A percentile compares a stretch with the other conserved stretches of the same genome.
Evolutionary conservation across 2,797 vertebrate genomes (phyloP).

Genomic region (Pangasius larnaudii): DNA sequence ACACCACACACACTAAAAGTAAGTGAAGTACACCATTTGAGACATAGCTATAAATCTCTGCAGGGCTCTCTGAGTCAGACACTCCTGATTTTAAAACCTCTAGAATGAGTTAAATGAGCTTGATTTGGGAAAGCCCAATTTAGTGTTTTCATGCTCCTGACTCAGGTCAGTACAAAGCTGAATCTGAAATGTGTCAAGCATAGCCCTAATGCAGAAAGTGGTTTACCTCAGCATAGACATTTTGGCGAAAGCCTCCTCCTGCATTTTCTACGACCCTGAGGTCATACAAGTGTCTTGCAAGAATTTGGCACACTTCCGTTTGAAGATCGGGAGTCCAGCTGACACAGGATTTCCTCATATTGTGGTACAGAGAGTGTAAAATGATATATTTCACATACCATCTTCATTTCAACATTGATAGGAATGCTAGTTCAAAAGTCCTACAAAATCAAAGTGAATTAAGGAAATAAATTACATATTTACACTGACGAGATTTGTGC

Average conservation of each 20-base stretch:
- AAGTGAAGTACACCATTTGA: neutral
- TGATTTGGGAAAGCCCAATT: neutral
- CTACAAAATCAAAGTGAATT: slow-evolving; percentile 49
- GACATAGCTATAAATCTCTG: slow-evolving; percentile 12
- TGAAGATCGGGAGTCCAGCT: slow-evolving; percentile 34
- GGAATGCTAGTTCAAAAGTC: slow-evolving; percentile 16
- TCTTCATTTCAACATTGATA: slow-evolving; percentile 36
- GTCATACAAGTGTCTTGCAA: slow-evolving; percentile 30
- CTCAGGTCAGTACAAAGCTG: neutral
- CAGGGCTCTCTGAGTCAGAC: neutral
- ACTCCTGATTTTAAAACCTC: neutral
- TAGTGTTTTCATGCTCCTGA: slow-evolving; percentile 9
- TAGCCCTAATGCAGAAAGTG: neutral
- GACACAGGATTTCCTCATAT: slow-evolving; percentile 59
- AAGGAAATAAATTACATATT: slow-evolving; percentile 66
- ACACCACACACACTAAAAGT: neutral
- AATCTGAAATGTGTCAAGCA: neutral
- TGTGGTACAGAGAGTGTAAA: slow-evolving; percentile 41
- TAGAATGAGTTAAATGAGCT: neutral
- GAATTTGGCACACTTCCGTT: slow-evolving; percentile 52
- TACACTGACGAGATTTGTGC: slow-evolving; percentile 48
- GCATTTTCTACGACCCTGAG: slow-evolving; percentile 20
- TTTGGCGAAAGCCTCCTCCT: neutral
- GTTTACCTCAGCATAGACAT: neutral
- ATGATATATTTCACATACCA: slow-evolving; percentile 33